Conservation (phyloP, 2,113 vertebrate species). For the Nesospiza acunhae region DNA sequence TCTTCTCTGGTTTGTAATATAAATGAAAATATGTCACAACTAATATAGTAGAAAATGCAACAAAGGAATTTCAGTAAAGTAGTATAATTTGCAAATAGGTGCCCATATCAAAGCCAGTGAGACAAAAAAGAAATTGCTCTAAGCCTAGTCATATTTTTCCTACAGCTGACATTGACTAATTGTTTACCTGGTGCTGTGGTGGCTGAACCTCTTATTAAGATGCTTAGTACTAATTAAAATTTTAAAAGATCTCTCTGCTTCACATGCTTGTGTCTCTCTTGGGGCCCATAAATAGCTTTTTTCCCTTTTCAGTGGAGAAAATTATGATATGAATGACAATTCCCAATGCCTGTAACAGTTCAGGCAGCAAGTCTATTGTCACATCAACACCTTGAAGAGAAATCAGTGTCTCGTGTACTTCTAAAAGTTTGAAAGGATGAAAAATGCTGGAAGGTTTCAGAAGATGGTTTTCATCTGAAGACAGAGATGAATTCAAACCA, state of each 20-base stretch:
- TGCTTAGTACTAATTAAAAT: conserved; percentile 3
- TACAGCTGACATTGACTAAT: background rate
- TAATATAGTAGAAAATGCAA: background rate
- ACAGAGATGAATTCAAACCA: background rate
- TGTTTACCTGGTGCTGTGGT: background rate
- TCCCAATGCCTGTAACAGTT: background rate
- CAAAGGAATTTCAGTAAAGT: background rate
- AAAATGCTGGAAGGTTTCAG: background rate
- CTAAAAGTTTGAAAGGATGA: background rate
- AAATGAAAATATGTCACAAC: background rate
- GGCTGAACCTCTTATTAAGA: background rate
- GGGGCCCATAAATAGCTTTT: background rate
- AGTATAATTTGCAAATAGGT: background rate
- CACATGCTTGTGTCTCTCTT: background rate
- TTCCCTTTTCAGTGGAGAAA: background rate
- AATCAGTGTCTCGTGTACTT: background rate
- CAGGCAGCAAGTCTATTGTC: background rate
- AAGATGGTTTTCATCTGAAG: background rate
- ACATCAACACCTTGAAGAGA: background rate
- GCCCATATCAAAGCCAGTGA: background rate
- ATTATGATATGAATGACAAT: background rate
- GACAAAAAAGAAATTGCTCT: background rate
- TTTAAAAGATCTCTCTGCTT: background rate
- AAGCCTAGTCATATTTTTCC: background rate
- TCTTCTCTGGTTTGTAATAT: background rate